Percentiles rank a stretch among this genome's conserved stretches.
Conservation (phyloP, 23 tunicate genomes). For the Halocynthia aurantium region DNA sequence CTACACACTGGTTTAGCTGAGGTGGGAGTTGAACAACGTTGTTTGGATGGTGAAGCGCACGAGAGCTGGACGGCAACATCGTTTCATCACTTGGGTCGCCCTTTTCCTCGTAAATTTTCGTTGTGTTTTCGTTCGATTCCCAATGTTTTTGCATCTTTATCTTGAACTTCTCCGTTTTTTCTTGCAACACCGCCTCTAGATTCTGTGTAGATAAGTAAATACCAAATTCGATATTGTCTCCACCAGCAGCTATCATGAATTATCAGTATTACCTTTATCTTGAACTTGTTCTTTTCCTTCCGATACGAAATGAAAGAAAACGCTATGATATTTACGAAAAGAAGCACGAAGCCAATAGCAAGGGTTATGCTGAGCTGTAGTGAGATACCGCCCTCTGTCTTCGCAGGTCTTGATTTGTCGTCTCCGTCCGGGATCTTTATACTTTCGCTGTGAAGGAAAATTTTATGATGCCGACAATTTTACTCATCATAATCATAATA, state of each 20-base stretch:
- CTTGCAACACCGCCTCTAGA: not conserved
- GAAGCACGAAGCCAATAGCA: slow-evolving; percentile 66
- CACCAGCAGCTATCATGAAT: not conserved
- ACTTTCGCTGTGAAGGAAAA: no score
- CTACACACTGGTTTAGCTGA: no score
- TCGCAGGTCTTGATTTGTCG: slow-evolving; percentile 5
- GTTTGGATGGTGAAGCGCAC: no score
- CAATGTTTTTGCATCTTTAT: not conserved
- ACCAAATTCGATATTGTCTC: not conserved
- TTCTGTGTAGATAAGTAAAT: not conserved
- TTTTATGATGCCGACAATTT: no score
- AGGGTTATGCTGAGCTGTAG: slow-evolving; percentile 59
- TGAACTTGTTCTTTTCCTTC: slow-evolving; percentile 54
- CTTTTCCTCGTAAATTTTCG: not conserved
- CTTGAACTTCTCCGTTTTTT: not conserved
- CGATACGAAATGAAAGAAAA: slow-evolving; percentile 72
- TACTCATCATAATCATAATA: no score
- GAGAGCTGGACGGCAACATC: no score
- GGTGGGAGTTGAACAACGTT: no score
- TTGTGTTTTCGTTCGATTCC: not conserved
- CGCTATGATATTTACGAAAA: slow-evolving; percentile 71
- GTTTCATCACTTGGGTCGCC: no score
- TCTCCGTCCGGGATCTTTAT: not conserved
- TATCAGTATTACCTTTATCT: slow-evolving; percentile 51
- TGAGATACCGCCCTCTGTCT: slow-evolving; percentile 17